Base-by-base conservation (phyloP, 2,888 invertebrate species). In the Cephus rjabovi region DNA sequence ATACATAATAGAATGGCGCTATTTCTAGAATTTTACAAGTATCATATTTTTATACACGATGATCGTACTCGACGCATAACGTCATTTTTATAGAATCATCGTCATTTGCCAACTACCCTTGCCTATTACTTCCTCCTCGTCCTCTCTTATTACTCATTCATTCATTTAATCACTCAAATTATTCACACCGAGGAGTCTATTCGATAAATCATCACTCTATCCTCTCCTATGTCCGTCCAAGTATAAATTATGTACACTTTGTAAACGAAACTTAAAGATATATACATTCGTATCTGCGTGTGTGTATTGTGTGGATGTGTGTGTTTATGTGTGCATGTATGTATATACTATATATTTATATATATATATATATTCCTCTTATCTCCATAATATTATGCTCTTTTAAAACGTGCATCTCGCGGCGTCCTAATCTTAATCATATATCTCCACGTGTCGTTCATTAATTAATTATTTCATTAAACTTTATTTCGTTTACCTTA, bases 21-120 rank as follows among this genome's bases (percentile, higher is more conserved):
- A 89, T 76, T 85, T 79, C 89, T 91, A 90, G 81, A 89, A 91
- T 90, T 91, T 90, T 91, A 91, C 91, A 89, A 85, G 84, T 86
- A 84, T 86, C 88, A 86, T 87, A 86, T 86, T 85, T 83, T 86
- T 86, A 84, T 87, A 87, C 86, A 87, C 82, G 81, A 83, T 76
- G 40, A 79, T 83, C 78, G 80, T 79, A 80, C 80, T 83, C 82
- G 81, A 56, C 23, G 23, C 2, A 6, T 56, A 56, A 56, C 23
- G 56, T 56, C 56, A 56, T 23, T 23, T 56, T 56, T 23, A 23
- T 56, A 9, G 56, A 56, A 56, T 56, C 56, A 56, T 56, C 56
- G 56, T 56, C 56, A 56, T 56, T 56, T 56, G 56, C 56, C 56
- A 56, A 56, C 56, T 56, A 56, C 56, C 56, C 56, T 56, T 56